These are phyloP conservation scores for Parochlus steinenii DNA, from an alignment of 2,888 invertebrate species.

Conservation along the genomic window DNA sequence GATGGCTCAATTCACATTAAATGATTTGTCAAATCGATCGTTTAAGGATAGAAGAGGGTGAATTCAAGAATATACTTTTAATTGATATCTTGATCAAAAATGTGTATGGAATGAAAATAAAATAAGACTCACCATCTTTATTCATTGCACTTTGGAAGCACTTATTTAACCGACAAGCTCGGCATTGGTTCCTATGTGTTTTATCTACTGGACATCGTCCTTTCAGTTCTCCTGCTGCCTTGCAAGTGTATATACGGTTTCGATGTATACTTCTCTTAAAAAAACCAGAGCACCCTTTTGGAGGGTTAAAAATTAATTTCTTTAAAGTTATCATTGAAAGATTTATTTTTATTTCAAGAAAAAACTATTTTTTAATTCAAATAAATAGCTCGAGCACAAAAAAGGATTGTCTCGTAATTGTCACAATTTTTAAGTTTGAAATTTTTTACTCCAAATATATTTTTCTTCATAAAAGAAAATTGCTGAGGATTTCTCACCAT, in stretches of 20 bases:
- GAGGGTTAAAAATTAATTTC: slow-evolving; percentile 16
- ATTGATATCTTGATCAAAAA: no score
- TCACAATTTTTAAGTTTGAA: no score
- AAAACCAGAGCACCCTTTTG: slow-evolving; percentile 92
- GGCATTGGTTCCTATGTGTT: slow-evolving; percentile 91
- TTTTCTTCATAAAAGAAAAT: neutral
- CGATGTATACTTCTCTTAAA: slow-evolving; percentile 93
- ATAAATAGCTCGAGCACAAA: neutral
- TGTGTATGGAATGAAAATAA: no score
- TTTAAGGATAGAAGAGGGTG: no score
- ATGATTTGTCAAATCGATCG: no score
- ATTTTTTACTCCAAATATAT: neutral
- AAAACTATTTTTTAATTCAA: neutral
- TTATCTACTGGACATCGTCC: slow-evolving; percentile 93
- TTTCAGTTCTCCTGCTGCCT: slow-evolving; percentile 83
- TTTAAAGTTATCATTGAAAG: slow-evolving; percentile 1
- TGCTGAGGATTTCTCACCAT: slow-evolving; percentile 52
- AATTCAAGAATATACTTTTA: no score
- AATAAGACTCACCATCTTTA: slow-evolving; percentile 82
- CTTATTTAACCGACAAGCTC: slow-evolving; percentile 86
- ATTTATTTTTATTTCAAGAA: no score
- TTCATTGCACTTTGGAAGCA: slow-evolving; percentile 96
- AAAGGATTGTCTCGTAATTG: neutral
- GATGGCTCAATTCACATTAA: no score
- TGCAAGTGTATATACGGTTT: slow-evolving; percentile 92